Evolutionary conservation across 2,113 vertebrate genomes (phyloP).

Genomic region (Phoenicopterus ruber): DNA sequence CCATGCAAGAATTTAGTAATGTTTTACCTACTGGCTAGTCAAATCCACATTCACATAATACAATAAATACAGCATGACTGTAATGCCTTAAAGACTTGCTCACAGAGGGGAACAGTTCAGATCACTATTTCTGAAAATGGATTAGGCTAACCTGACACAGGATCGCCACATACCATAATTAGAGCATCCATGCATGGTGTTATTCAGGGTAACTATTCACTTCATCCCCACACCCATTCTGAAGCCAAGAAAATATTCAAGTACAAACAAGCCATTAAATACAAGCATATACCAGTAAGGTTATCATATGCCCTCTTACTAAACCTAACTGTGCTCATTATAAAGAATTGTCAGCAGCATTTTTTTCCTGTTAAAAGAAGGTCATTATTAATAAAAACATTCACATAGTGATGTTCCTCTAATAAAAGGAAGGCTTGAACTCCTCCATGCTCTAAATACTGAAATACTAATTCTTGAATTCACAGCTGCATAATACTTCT

Average conservation of each 20-base stretch:
- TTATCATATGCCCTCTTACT: not conserved
- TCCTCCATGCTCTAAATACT: accelerated
- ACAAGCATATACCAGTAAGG: not conserved
- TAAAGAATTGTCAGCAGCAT: not conserved
- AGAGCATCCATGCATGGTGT: not conserved
- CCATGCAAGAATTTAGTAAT: not conserved
- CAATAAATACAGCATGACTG: not conserved
- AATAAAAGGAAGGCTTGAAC: not conserved
- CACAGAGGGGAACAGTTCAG: not conserved
- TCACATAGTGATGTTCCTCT: accelerated
- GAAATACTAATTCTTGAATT: not conserved
- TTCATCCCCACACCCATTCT: not conserved
- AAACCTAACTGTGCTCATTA: not conserved
- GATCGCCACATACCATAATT: not conserved
- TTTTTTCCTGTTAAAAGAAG: not conserved
- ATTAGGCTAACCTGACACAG: not conserved
- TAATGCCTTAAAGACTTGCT: not conserved
- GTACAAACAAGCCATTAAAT: not conserved
- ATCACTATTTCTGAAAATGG: not conserved
- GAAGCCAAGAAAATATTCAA: not conserved
- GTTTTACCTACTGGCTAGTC: not conserved
- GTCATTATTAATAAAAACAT: not conserved
- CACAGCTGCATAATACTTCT: accelerated
- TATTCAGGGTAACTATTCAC: not conserved
- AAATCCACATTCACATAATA: not conserved